phyloP scores from a whole-genome alignment of 1,140 invertebrate species.

The Scaptomyza graminum region DNA sequence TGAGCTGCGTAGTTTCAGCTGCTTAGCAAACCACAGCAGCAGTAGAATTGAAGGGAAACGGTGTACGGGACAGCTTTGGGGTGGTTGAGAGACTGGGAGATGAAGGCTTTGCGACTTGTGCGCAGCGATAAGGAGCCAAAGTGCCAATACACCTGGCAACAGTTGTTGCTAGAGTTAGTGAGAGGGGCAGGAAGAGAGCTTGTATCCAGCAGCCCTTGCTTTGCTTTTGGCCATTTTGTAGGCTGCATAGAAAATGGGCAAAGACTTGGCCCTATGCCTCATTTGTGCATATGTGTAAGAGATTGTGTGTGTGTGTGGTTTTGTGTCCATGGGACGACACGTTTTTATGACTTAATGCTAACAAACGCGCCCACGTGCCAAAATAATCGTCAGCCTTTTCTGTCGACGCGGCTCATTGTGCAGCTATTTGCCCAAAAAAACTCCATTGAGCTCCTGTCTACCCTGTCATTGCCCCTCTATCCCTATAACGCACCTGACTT shows the following conservation, averaged over 20 bases:
- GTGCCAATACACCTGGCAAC: conserved; percentile 58
- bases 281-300: conserved; percentile 19
- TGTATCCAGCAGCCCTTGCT: conserved; percentile 5
- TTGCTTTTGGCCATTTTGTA: conserved; percentile 48
- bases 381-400: conserved; percentile 79
- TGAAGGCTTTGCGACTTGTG: conserved; percentile 63
- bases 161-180: conserved; percentile 3
- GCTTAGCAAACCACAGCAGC: conserved; percentile 22
- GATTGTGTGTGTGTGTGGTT: conserved; percentile 7
- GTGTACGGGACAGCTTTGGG: background rate
- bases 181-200: background rate
- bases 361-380: conserved; percentile 81
- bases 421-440: conserved; percentile 23
- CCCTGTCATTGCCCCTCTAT: background rate
- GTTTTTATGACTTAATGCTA: conserved; percentile 82
- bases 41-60: too few relatives aligned
- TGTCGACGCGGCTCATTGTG: conserved; percentile 76
- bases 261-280: conserved; percentile 40
- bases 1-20: conserved; percentile 29
- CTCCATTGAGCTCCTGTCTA: background rate
- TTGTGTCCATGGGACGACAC: conserved; percentile 63
- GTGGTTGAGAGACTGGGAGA: background rate
- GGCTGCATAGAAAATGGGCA: conserved; percentile 51
- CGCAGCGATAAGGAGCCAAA: conserved; percentile 71
- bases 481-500: background rate